phyloP scores from a whole-genome alignment of 2,113 vertebrate species.

The Spermophilus dauricus region DNA sequence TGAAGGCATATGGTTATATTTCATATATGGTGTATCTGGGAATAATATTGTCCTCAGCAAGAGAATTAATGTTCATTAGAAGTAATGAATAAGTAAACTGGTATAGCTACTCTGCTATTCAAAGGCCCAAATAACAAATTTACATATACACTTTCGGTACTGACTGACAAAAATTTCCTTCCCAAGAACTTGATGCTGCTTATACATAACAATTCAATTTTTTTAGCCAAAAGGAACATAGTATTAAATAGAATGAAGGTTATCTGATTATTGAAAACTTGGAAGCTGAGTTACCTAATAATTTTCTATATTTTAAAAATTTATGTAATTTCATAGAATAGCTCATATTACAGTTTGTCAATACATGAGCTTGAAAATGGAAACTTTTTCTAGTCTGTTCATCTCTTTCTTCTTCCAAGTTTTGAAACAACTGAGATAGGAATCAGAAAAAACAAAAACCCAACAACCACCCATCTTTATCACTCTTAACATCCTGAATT shows the following conservation, averaged over 20 bases:
- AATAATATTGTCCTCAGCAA: not conserved
- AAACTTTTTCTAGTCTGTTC: not conserved
- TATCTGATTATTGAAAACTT: constrained; percentile 53
- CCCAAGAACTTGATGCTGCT: not conserved
- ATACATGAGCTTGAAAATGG: constrained; percentile 36
- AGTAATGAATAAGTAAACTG: not conserved
- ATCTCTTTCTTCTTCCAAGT: constrained; percentile 16
- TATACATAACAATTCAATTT: not conserved
- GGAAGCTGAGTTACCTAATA: constrained; percentile 2
- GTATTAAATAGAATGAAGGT: not conserved
- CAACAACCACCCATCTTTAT: not conserved
- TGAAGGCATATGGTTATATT: not conserved
- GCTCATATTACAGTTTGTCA: constrained; percentile 26
- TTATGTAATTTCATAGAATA: not conserved
- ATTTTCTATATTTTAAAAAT: constrained; percentile 38
- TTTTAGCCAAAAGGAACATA: constrained; percentile 12
- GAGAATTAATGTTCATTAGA: not conserved
- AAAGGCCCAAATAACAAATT: not conserved
- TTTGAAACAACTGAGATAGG: constrained; percentile 28
- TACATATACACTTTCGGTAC: not conserved
- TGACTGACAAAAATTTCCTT: not conserved
- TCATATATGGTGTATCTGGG: not conserved
- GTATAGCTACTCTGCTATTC: not conserved
- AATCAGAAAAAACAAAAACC: not conserved
- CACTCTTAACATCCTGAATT: constrained; percentile 29